Conservation (phyloP, 2,888 invertebrate species). For the Drosophila monieri region DNA sequence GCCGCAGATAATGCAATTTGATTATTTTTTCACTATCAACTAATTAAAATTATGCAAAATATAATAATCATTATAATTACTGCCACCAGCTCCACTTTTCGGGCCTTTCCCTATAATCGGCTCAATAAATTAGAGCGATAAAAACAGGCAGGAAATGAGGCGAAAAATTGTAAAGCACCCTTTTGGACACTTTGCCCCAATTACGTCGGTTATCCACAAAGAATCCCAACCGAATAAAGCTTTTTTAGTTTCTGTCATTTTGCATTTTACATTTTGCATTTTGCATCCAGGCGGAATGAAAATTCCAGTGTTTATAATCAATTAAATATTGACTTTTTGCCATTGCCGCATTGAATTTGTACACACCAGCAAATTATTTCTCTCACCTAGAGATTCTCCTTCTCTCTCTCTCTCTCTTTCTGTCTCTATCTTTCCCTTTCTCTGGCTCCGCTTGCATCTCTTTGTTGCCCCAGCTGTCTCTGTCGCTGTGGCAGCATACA, state of each 20-base stretch:
- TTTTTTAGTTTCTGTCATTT: conserved; percentile 16
- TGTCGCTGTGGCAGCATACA: conserved; percentile 31
- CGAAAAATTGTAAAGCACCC: conserved; percentile 37
- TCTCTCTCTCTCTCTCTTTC: conserved; percentile 3
- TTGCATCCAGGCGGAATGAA: conserved; percentile 11
- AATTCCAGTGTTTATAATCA: conserved; percentile 43
- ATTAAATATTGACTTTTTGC: conserved; percentile 43
- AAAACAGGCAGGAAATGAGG: conserved; percentile 45
- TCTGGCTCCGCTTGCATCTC: not conserved
- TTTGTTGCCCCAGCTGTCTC: conserved; percentile 3
- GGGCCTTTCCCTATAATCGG: conserved; percentile 37
- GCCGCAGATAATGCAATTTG: conserved; percentile 51
- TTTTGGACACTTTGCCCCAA: conserved; percentile 15
- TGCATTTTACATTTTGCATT: conserved; percentile 2
- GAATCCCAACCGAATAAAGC: conserved; percentile 36
- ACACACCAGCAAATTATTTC: conserved; percentile 34
- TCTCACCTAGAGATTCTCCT: conserved; percentile 11
- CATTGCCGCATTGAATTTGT: conserved; percentile 31
- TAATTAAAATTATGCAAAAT: conserved; percentile 66
- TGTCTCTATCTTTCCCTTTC: not conserved
- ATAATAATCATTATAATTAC: conserved; percentile 34
- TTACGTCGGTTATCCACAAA: conserved; percentile 22
- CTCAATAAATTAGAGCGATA: conserved; percentile 48
- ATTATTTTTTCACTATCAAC: conserved; percentile 48
- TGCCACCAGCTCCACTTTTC: not conserved